Conservation (phyloP, 1,140 invertebrate species). For the Drosophila obscura region DNA sequence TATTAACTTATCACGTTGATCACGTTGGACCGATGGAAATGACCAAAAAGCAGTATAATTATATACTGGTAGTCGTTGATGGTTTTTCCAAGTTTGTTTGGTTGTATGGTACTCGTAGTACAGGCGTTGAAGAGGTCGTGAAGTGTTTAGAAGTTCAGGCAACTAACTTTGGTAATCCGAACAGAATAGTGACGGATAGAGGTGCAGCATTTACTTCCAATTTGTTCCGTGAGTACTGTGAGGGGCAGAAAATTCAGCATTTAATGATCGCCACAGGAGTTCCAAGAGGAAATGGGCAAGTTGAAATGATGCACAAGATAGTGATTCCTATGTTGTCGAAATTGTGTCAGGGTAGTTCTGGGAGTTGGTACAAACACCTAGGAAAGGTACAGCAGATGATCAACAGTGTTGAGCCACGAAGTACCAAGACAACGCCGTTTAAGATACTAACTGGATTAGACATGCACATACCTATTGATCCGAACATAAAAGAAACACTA, state of each 20-base stretch:
- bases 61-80: no score
- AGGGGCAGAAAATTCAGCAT: not conserved
- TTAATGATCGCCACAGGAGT: not conserved
- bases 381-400: slow-evolving; percentile 1
- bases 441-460: not conserved
- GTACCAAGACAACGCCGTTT: not conserved
- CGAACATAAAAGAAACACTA: not conserved
- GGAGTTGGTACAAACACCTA: not conserved
- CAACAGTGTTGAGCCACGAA: not conserved
- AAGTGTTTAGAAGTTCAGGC: no score
- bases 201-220: not conserved
- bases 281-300: not conserved
- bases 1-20: no score
- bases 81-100: no score
- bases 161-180: slow-evolving; percentile 1
- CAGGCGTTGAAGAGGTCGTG: no score
- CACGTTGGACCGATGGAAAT: no score
- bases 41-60: no score
- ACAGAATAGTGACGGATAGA: slow-evolving; percentile 1
- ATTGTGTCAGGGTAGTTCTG: slow-evolving; percentile 1
- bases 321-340: slow-evolving; percentile 1
- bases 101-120: no score
- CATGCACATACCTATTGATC: not conserved
- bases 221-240: not conserved
- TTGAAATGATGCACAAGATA: slow-evolving; percentile 9